Conservation (phyloP, 1,140 invertebrate genomes). For the Arctopsyche grandis region DNA sequence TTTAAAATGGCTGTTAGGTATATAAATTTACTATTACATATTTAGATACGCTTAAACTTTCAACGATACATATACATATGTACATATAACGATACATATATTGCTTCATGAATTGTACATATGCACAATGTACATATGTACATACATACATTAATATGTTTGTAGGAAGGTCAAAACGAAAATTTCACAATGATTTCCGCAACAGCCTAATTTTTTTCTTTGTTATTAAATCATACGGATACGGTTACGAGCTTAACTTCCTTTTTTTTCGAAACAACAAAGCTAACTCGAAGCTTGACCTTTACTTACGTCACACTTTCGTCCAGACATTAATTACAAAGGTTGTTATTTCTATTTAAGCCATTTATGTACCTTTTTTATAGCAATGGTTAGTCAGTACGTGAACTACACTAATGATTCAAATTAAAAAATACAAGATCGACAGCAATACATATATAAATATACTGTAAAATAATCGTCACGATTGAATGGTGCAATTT, state of each 20-base stretch:
- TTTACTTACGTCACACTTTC: constrained; percentile 27
- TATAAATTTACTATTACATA: too few species aligned
- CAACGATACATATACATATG: not conserved
- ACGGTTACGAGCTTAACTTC: constrained; percentile 8
- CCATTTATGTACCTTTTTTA: not conserved
- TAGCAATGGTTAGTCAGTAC: not conserved
- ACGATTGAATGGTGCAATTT: too few species aligned
- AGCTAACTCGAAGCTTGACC: not conserved
- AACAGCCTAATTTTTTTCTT: constrained; percentile 22
- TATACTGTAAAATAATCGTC: too few species aligned
- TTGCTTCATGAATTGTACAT: not conserved
- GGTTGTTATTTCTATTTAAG: not conserved
- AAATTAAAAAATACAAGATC: too few species aligned
- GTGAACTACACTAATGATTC: too few species aligned
- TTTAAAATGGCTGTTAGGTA: too few species aligned
- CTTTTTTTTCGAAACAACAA: constrained; percentile 13
- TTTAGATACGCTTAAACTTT: too few species aligned
- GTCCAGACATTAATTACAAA: constrained; percentile 4
- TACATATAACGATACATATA: not conserved
- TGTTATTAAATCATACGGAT: constrained; percentile 7
- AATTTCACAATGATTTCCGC: constrained; percentile 8
- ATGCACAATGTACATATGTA: not conserved
- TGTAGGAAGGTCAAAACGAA: constrained; percentile 14
- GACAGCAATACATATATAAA: too few species aligned
- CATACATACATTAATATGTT: not conserved